These are phyloP conservation scores for Gracilinanus agilis DNA, from an alignment of 2,113 vertebrate genomes.

Conservation along the genomic window DNA sequence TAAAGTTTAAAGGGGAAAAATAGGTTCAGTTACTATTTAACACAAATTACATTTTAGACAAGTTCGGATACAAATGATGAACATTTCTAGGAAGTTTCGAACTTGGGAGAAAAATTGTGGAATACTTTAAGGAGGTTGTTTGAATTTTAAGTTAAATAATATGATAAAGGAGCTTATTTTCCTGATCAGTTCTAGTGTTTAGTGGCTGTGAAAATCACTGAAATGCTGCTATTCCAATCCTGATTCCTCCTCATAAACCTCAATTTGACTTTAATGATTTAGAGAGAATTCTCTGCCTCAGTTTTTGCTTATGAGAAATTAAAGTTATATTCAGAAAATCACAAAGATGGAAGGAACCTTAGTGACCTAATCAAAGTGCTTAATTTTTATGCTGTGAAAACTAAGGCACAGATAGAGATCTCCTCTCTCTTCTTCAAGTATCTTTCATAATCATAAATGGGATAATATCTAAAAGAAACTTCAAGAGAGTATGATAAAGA, in stretches of 20 bases:
- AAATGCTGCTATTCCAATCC: background rate
- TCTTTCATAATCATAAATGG: background rate
- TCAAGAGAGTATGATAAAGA: background rate
- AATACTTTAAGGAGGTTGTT: background rate
- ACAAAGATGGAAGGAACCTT: background rate
- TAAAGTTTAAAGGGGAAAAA: constrained; percentile 67
- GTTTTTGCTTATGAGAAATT: background rate
- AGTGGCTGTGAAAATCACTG: background rate
- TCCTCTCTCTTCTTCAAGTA: background rate
- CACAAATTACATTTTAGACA: constrained; percentile 32
- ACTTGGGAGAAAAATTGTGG: constrained; percentile 27
- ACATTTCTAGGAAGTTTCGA: constrained; percentile 43
- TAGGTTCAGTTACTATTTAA: constrained; percentile 14
- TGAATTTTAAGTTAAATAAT: constrained; percentile 38
- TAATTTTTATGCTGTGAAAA: background rate
- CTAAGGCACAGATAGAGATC: background rate
- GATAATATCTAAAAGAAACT: background rate
- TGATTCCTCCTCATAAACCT: background rate
- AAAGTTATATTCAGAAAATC: background rate
- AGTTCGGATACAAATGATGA: constrained; percentile 40
- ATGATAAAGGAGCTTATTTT: constrained; percentile 48
- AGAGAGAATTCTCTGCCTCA: background rate
- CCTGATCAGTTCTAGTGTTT: constrained; percentile 35
- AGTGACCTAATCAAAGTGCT: background rate
- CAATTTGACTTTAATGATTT: background rate